phyloP scores from a whole-genome alignment of 2,888 invertebrate genomes.

The Volucella bombylans region DNA sequence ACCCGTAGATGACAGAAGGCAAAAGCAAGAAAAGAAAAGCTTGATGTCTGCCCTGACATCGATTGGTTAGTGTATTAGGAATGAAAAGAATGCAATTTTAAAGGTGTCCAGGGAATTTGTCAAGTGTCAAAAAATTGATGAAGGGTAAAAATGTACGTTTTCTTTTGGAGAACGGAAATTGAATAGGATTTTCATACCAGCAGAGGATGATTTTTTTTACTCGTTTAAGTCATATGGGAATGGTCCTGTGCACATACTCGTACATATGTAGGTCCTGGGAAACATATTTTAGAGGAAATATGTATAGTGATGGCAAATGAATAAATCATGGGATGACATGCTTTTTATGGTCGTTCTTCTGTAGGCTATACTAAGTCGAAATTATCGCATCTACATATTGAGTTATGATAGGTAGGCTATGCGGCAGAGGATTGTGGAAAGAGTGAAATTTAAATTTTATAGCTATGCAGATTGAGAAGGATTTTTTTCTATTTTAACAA shows the following conservation, averaged over 20 bases:
- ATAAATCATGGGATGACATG: constrained; percentile 60
- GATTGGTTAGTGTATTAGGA: constrained; percentile 63
- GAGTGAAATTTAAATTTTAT: constrained; percentile 30
- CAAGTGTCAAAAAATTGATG: constrained; percentile 72
- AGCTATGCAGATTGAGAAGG: neutral
- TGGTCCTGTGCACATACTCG: neutral
- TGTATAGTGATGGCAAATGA: constrained; percentile 44
- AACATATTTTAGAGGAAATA: constrained; percentile 28
- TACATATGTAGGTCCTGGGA: neutral
- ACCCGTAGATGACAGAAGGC: too few species aligned
- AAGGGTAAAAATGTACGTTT: constrained; percentile 58
- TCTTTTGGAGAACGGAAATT: constrained; percentile 42
- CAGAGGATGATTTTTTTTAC: neutral
- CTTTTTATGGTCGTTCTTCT: constrained; percentile 37
- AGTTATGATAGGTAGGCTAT: constrained; percentile 31
- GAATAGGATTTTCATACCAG: constrained; percentile 45
- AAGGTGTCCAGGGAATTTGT: constrained; percentile 82
- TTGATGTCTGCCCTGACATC: constrained; percentile 31
- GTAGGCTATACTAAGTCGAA: constrained; percentile 22
- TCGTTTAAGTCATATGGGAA: constrained; percentile 13
- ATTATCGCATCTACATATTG: constrained; percentile 19
- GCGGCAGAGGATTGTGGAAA: constrained; percentile 32
- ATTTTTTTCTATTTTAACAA: too few species aligned
- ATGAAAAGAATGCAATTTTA: constrained; percentile 81
- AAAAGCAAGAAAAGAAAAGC: too few species aligned